Evolutionary conservation across 2,797 vertebrate species (phyloP).

Genomic region (Betta splendens): DNA sequence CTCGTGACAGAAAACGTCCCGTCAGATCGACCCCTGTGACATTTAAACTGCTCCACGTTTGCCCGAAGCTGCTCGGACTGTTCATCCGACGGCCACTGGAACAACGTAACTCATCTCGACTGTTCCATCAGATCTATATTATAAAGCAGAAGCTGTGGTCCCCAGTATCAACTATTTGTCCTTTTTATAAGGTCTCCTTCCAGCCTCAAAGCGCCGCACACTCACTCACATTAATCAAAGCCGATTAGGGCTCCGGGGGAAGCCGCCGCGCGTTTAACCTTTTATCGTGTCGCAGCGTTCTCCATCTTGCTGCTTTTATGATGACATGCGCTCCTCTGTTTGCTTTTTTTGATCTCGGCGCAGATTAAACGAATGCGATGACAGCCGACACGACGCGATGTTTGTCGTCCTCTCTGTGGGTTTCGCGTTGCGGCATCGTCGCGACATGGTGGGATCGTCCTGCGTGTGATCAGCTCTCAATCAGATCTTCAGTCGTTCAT

Average conservation of each 20-base stretch:
- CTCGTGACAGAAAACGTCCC: not conserved
- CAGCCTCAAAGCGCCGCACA: too few species aligned
- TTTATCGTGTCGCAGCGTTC: constrained; percentile 20
- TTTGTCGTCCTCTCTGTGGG: constrained; percentile 8
- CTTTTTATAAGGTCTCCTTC: too few species aligned
- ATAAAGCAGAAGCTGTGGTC: too few species aligned
- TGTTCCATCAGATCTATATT: too few species aligned
- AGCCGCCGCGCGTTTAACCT: not conserved
- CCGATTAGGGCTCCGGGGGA: not conserved
- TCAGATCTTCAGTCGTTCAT: too few species aligned
- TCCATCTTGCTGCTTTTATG: constrained; percentile 23
- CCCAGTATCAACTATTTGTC: too few species aligned
- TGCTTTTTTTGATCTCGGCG: constrained; percentile 40
- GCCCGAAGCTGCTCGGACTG: too few species aligned
- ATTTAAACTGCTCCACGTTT: not conserved
- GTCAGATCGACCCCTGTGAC: not conserved
- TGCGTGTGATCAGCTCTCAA: too few species aligned
- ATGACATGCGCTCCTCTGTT: constrained; percentile 22
- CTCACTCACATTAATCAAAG: not conserved
- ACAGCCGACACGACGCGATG: constrained; percentile 30
- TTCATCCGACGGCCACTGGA: not conserved
- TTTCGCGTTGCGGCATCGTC: constrained; percentile 18
- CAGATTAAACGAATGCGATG: constrained; percentile 39
- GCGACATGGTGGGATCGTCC: constrained; percentile 1
- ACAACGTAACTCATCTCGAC: too few species aligned